Conservation (phyloP, 2,888 invertebrate species). For the Piscicola geometra region DNA sequence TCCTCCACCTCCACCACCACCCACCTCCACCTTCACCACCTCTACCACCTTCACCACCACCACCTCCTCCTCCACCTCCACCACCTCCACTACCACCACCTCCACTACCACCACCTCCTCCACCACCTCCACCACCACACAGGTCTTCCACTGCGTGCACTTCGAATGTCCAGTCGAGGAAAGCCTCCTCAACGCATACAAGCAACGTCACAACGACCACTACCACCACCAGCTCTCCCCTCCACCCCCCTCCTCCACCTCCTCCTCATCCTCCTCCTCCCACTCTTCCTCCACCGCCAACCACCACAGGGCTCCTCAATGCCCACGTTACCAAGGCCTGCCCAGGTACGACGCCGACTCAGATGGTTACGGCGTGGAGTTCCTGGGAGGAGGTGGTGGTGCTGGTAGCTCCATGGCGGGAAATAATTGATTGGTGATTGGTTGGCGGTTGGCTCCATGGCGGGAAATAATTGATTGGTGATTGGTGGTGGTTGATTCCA, state of each 20-base stretch:
- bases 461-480: constrained; percentile 11
- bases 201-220: neutral
- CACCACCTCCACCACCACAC: too few species aligned
- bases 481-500: too few species aligned
- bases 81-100: too few species aligned
- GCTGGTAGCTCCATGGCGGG: constrained; percentile 31
- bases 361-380: constrained; percentile 40
- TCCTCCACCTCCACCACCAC: too few species aligned
- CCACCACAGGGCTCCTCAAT: neutral
- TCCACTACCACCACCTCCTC: too few species aligned
- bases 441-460: constrained; percentile 20
- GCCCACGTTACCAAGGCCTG: constrained; percentile 34
- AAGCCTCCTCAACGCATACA: constrained; percentile 40
- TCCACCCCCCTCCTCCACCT: neutral
- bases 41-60: too few species aligned
- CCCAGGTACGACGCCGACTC: constrained; percentile 33
- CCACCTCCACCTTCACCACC: too few species aligned
- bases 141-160: constrained; percentile 96
- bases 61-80: too few species aligned
- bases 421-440: constrained; percentile 1
- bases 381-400: constrained; percentile 37
- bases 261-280: too few species aligned
- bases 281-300: neutral
- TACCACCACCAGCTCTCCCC: neutral
- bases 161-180: constrained; percentile 77